A percentile compares a stretch with the other conserved stretches of the same genome.
These are phyloP conservation scores for Drosophila seguyi DNA, from an alignment of 1,140 invertebrate genomes.

Conservation along the genomic window DNA sequence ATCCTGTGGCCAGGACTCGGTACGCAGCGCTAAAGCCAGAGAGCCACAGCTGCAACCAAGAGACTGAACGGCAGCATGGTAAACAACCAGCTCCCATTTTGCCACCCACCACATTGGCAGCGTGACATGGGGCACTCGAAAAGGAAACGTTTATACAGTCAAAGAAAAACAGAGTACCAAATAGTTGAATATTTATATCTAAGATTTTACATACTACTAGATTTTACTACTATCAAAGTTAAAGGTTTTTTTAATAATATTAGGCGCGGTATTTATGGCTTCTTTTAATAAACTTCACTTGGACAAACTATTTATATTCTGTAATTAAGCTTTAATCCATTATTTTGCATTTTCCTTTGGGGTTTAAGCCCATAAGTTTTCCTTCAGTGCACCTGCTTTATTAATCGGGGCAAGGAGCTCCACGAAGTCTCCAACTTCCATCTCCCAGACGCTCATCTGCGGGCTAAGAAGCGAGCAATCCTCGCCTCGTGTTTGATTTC, in stretches of 20 bases:
- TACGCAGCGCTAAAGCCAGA: constrained; percentile 27
- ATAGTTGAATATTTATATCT: too few species aligned
- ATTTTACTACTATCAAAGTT: too few species aligned
- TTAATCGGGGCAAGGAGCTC: constrained; percentile 18
- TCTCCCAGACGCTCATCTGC: constrained; percentile 16
- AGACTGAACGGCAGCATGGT: constrained; percentile 30
- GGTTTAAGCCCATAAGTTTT: neutral
- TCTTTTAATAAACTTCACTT: too few species aligned
- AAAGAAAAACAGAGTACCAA: neutral
- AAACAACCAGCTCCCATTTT: constrained; percentile 15
- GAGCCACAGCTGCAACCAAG: constrained; percentile 58
- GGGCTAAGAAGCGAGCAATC: constrained; percentile 50
- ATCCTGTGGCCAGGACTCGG: constrained; percentile 10
- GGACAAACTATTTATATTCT: too few species aligned
- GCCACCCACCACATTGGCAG: constrained; percentile 2
- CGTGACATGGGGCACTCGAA: constrained; percentile 13
- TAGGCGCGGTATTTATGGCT: too few species aligned
- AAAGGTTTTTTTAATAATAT: too few species aligned
- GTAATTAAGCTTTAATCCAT: neutral
- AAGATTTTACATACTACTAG: too few species aligned
- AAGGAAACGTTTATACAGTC: constrained; percentile 31
- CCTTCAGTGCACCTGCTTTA: constrained; percentile 13
- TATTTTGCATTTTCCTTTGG: neutral
- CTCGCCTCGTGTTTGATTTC: constrained; percentile 74
- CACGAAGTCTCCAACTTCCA: neutral